Evolutionary conservation across 2,888 invertebrate species (phyloP).

Genomic region (Ernsta delagoae): DNA sequence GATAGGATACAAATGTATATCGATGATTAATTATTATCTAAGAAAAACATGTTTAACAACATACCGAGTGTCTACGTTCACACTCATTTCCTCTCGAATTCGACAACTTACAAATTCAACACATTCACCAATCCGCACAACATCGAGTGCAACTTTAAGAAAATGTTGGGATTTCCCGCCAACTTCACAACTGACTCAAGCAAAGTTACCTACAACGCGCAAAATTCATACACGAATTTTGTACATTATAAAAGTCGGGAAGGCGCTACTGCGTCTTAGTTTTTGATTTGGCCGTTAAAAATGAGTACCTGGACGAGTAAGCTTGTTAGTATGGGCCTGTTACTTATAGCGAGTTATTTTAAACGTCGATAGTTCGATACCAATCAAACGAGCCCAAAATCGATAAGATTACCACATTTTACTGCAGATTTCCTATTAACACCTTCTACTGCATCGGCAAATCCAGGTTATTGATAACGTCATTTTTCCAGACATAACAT

Average conservation of each 20-base stretch:
- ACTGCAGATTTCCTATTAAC: too few relatives aligned
- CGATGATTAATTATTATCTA: too few relatives aligned
- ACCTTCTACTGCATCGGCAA: too few relatives aligned
- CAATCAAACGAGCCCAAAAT: too few relatives aligned
- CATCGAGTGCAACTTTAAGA: conserved; percentile 10
- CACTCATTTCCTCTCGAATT: background rate
- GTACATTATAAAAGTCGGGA: background rate
- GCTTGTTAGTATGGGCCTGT: too few relatives aligned
- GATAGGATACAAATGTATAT: too few relatives aligned
- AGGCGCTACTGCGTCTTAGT: background rate
- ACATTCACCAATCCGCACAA: background rate
- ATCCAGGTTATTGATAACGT: too few relatives aligned
- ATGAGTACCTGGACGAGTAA: too few relatives aligned
- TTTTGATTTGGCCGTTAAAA: background rate
- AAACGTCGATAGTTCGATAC: too few relatives aligned
- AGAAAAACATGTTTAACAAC: background rate
- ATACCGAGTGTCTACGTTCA: background rate
- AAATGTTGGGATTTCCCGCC: conserved; percentile 12
- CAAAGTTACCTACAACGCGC: background rate
- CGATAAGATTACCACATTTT: too few relatives aligned
- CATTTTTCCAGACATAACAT: too few relatives aligned
- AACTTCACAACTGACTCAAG: background rate
- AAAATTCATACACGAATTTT: background rate
- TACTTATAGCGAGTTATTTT: too few relatives aligned
- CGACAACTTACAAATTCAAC: background rate